Percentiles rank a stretch among this genome's conserved stretches.
phyloP scores from a whole-genome alignment of 2,113 vertebrate species.

The Athene cunicularia region DNA sequence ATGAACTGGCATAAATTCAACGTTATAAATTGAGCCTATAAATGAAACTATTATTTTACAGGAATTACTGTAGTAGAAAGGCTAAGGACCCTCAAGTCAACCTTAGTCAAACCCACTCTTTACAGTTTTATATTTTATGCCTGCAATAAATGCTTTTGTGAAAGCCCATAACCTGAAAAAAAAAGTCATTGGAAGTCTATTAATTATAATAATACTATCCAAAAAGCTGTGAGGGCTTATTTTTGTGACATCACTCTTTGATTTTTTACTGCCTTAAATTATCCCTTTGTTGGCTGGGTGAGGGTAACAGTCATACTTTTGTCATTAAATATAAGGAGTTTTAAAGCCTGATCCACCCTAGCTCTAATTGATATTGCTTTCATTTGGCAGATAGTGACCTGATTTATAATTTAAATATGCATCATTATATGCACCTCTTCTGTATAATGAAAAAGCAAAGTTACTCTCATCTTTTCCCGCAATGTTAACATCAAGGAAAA shows the following conservation, averaged over 20 bases:
- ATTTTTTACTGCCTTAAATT: constrained; percentile 87
- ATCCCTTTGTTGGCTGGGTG: constrained; percentile 82
- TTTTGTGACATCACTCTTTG: constrained; percentile 85
- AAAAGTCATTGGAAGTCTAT: constrained; percentile 84
- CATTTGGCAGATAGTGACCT: constrained; percentile 84
- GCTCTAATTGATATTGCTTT: constrained; percentile 87
- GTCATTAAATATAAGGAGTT: constrained; percentile 87
- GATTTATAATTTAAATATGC: constrained; percentile 89
- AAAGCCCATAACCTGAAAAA: constrained; percentile 79
- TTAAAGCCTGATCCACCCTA: constrained; percentile 82
- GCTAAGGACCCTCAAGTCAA: constrained; percentile 83
- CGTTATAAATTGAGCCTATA: constrained; percentile 84
- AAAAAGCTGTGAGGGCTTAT: constrained; percentile 84
- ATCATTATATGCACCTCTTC: constrained; percentile 81
- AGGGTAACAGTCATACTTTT: constrained; percentile 86
- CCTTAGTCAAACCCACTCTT: constrained; percentile 80
- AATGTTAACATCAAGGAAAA: constrained; percentile 84
- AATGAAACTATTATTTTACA: constrained; percentile 87
- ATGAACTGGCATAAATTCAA: constrained; percentile 87
- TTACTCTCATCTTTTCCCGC: constrained; percentile 82
- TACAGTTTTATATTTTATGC: constrained; percentile 83
- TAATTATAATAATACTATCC: constrained; percentile 85
- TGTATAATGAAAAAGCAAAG: constrained; percentile 80
- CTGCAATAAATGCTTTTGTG: constrained; percentile 82
- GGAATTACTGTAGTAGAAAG: constrained; percentile 81